A percentile compares a stretch with the other conserved stretches of the same genome.
These are phyloP conservation scores for Sisor rabdophorus DNA, from an alignment of 2,113 vertebrate species.

Conservation along the genomic window DNA sequence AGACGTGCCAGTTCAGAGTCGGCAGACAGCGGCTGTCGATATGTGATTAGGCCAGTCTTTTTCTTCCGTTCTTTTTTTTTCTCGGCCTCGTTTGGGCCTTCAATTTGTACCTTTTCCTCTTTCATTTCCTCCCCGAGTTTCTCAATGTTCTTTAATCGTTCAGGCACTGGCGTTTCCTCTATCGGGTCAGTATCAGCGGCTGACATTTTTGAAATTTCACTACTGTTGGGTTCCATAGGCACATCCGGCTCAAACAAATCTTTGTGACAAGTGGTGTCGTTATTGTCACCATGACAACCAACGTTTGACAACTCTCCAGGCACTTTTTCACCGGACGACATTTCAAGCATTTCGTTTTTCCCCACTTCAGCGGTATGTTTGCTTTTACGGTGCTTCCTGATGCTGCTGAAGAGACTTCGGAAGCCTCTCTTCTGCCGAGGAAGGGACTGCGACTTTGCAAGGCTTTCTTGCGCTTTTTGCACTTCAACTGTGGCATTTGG, in stretches of 20 bases:
- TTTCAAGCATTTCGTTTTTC: conserved; percentile 65
- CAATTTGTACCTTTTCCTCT: conserved; percentile 30
- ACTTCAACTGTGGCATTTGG: conserved; percentile 56
- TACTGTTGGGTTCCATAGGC: conserved; percentile 59
- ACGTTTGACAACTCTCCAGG: conserved; percentile 55
- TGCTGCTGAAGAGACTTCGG: conserved; percentile 88
- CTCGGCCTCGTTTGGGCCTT: conserved; percentile 27
- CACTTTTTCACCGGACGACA: conserved; percentile 58
- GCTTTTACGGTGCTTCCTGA: conserved; percentile 82
- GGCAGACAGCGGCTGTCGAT: conserved; percentile 40
- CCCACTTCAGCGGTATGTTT: conserved; percentile 68
- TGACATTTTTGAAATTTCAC: conserved; percentile 39
- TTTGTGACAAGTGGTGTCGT: conserved; percentile 56
- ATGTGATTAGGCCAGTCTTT: conserved; percentile 24
- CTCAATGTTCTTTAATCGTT: conserved; percentile 46
- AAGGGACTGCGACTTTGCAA: conserved; percentile 70
- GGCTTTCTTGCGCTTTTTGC: conserved; percentile 53
- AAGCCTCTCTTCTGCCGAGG: conserved; percentile 82
- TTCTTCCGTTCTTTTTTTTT: conserved; percentile 4
- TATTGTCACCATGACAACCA: conserved; percentile 31
- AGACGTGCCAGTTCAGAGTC: conserved; percentile 55
- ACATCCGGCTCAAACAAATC: conserved; percentile 61
- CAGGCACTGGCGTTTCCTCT: conserved; percentile 39
- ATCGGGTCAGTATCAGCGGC: conserved; percentile 37
- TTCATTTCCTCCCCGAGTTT: conserved; percentile 38